These are phyloP conservation scores for Oceanodroma tethys DNA, from an alignment of 2,113 vertebrate genomes.

Conservation along the genomic window DNA sequence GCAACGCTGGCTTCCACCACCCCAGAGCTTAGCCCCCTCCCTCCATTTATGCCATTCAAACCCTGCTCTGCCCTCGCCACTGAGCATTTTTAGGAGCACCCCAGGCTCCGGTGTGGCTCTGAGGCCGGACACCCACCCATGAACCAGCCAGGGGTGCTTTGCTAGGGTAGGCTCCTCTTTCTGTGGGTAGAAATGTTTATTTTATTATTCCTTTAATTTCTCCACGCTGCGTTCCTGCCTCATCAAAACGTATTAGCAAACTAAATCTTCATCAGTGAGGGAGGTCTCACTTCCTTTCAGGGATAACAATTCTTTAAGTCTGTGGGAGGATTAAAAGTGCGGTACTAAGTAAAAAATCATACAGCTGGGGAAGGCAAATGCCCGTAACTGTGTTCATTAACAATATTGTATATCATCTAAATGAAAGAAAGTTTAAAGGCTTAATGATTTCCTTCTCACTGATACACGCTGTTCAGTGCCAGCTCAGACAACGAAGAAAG, in stretches of 20 bases:
- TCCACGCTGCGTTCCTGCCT: background rate
- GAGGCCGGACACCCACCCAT: background rate
- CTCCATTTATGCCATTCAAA: background rate
- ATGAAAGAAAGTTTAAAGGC: slow-evolving; percentile 39
- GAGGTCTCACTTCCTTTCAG: slow-evolving; percentile 30
- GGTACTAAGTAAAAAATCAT: slow-evolving; percentile 32
- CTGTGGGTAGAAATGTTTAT: slow-evolving; percentile 38
- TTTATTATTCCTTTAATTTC: slow-evolving; percentile 27
- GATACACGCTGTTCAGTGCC: background rate
- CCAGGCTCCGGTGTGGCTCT: background rate
- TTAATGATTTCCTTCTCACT: slow-evolving; percentile 29
- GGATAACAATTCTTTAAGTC: slow-evolving; percentile 27
- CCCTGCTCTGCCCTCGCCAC: background rate
- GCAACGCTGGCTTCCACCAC: background rate
- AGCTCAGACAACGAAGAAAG: background rate
- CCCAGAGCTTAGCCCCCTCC: background rate
- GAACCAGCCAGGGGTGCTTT: background rate
- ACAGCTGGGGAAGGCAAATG: slow-evolving; percentile 29
- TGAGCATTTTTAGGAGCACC: background rate
- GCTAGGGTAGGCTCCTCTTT: background rate
- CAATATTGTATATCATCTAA: slow-evolving; percentile 30
- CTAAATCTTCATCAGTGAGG: slow-evolving; percentile 31
- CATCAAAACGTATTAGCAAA: slow-evolving; percentile 37
- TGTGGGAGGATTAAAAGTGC: slow-evolving; percentile 53
- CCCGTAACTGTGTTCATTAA: slow-evolving; percentile 6